These are phyloP conservation scores for Heteromurus nitidus DNA, from an alignment of 2,888 invertebrate species.

Conservation along the genomic window DNA sequence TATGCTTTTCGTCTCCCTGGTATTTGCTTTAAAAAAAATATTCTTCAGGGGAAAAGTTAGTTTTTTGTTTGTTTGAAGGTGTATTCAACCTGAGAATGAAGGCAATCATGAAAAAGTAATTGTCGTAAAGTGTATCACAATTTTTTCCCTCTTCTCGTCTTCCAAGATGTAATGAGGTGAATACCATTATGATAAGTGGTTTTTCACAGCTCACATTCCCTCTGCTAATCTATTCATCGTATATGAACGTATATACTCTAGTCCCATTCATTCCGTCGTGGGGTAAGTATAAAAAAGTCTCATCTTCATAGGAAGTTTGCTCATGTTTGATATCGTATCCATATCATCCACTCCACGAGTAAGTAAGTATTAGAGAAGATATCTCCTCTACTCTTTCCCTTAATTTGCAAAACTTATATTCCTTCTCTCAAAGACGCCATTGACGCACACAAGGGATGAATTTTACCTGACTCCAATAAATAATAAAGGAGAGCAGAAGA, in stretches of 20 bases:
- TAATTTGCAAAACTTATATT: neutral
- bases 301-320: neutral
- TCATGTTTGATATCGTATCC: neutral
- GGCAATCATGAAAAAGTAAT: neutral
- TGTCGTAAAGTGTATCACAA: neutral
- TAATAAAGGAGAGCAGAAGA: neutral
- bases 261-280: conserved; percentile 16
- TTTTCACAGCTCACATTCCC: conserved; percentile 17
- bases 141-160: neutral
- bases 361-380: neutral
- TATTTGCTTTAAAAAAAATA: neutral
- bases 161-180: conserved; percentile 18
- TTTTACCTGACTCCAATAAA: no score
- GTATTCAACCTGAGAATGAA: neutral
- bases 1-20: neutral
- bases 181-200: conserved; percentile 39
- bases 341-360: neutral
- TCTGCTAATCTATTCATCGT: conserved; percentile 5
- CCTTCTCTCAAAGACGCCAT: neutral
- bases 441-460: neutral
- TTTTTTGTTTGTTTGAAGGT: no score
- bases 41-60: no score
- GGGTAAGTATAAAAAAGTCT: no score
- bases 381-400: neutral
- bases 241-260: neutral